Conservation (phyloP, 2,797 vertebrate species). For the Eulemur coronatus region DNA sequence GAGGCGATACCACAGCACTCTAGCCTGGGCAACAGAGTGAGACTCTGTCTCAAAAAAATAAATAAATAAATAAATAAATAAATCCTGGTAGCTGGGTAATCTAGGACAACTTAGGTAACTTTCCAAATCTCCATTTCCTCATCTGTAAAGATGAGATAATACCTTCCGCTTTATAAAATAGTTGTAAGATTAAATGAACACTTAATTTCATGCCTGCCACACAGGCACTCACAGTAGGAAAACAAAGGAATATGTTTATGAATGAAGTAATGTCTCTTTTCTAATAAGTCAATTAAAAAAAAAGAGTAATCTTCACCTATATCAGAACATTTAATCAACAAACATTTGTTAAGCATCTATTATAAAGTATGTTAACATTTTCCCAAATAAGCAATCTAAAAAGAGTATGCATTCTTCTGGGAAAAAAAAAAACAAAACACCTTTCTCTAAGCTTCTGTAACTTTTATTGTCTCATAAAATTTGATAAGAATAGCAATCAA, state of each 20-base stretch:
- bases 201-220: background rate
- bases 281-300: constrained; percentile 22
- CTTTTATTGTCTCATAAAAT: constrained; percentile 45
- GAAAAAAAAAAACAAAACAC: background rate
- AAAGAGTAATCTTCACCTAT: background rate
- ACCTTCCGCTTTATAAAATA: constrained; percentile 7
- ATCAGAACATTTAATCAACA: background rate
- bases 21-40: no score
- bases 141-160: background rate
- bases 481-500: constrained; percentile 48
- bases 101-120: background rate
- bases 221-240: background rate
- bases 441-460: constrained; percentile 35
- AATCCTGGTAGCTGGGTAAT: background rate
- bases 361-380: background rate
- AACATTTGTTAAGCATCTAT: background rate
- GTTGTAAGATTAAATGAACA: background rate
- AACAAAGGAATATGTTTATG: background rate
- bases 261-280: background rate
- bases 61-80: background rate
- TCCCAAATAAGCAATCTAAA: constrained; percentile 35
- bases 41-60: no score
- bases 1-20: no score
- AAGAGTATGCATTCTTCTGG: background rate
- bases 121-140: background rate